Evolutionary conservation across 2,888 invertebrate genomes (phyloP).

Genomic region (Cosmorhoe ocellata): DNA sequence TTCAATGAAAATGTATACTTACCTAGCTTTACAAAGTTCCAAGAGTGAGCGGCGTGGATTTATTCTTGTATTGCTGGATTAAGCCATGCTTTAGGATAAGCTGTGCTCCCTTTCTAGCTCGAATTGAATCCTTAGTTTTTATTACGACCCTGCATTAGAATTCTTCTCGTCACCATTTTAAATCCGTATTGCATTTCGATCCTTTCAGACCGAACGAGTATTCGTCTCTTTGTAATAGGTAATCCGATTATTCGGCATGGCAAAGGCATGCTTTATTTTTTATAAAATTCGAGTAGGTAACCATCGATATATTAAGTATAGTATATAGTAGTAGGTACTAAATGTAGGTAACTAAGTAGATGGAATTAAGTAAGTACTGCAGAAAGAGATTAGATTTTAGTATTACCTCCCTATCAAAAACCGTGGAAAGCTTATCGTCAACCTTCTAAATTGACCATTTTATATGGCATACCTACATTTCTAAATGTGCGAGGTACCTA

Average conservation of each 20-base stretch:
- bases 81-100: conserved; percentile 47
- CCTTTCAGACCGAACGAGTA: conserved; percentile 27
- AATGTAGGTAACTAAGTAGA: too few species aligned
- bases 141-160: conserved; percentile 45
- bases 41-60: conserved; percentile 45
- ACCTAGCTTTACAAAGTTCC: conserved; percentile 40
- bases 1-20: conserved; percentile 31
- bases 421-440: too few species aligned
- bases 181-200: conserved; percentile 27
- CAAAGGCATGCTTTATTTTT: not conserved
- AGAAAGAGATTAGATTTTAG: too few species aligned
- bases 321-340: too few species aligned
- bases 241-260: conserved; percentile 21
- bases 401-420: too few species aligned
- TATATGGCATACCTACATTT: too few species aligned
- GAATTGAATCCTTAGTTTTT: conserved; percentile 60
- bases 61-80: conserved; percentile 55
- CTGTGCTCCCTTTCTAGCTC: conserved; percentile 41
- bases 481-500: too few species aligned
- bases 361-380: too few species aligned
- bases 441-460: too few species aligned
- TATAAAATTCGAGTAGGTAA: not conserved
- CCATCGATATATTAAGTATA: too few species aligned
- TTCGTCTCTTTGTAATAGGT: conserved; percentile 23
- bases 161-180: conserved; percentile 34